A percentile compares a stretch with the other conserved stretches of the same genome.
Evolutionary conservation across 2,888 invertebrate species (phyloP).

Genomic region (Tipula helvola): DNA sequence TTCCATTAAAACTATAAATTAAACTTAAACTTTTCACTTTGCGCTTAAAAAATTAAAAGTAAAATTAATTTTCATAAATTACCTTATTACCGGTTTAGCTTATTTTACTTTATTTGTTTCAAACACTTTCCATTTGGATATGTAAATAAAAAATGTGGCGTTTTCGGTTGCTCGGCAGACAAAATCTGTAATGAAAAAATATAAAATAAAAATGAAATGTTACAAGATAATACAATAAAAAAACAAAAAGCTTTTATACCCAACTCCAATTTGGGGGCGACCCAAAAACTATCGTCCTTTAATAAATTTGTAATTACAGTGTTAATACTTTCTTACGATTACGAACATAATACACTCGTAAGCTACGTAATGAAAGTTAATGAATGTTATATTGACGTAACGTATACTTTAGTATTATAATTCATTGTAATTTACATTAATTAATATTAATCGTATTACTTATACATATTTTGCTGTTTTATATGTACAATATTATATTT

Average conservation of each 20-base stretch:
- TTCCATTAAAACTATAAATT: neutral
- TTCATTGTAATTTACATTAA: neutral
- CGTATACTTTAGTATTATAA: neutral
- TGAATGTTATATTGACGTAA: neutral
- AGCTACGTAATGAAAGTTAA: neutral
- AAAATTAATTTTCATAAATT: conserved; percentile 5
- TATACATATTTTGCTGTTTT: neutral
- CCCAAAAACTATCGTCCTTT: neutral
- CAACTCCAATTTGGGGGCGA: neutral
- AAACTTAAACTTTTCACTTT: neutral
- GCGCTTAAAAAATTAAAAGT: neutral
- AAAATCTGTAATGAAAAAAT: neutral
- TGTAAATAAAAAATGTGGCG: neutral
- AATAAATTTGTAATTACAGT: neutral
- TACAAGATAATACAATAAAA: too few relatives aligned
- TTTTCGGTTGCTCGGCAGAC: neutral
- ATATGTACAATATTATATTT: neutral
- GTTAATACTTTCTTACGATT: neutral
- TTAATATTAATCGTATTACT: neutral
- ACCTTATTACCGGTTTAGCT: neutral
- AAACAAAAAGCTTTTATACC: too few relatives aligned
- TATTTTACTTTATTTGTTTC: neutral
- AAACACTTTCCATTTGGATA: conserved; percentile 8
- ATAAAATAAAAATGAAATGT: neutral
- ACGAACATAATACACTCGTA: neutral